Conservation (phyloP, 2,888 invertebrate species). For the Himalopsyche japonica region DNA sequence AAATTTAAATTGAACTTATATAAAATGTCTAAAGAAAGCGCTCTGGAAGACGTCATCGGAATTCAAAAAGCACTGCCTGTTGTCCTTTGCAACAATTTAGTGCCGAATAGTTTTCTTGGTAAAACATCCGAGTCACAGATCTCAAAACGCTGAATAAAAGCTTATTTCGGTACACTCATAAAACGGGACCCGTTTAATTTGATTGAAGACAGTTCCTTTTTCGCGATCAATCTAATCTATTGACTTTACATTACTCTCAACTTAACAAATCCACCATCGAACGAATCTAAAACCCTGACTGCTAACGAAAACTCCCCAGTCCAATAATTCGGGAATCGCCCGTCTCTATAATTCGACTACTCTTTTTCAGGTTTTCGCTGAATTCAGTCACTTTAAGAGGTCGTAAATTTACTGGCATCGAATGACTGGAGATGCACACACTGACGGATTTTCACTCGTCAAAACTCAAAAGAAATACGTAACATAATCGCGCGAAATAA, state of each 20-base stretch:
- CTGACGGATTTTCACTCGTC: not conserved
- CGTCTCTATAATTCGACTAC: not conserved
- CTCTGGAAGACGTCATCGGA: too few species aligned
- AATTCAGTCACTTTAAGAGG: not conserved
- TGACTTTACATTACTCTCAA: not conserved
- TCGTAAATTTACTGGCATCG: not conserved
- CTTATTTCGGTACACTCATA: not conserved
- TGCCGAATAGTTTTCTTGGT: not conserved
- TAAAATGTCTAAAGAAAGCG: too few species aligned
- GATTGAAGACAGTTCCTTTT: not conserved
- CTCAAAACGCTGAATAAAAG: not conserved
- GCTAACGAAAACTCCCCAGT: not conserved
- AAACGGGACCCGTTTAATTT: not conserved
- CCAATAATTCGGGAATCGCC: not conserved
- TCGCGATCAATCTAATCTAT: not conserved
- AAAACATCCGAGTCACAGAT: not conserved
- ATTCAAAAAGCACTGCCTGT: too few species aligned
- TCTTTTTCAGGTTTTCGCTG: not conserved
- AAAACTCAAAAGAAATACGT: too few species aligned
- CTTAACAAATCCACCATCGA: not conserved
- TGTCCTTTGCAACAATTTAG: too few species aligned
- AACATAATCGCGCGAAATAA: too few species aligned
- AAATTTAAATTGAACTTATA: too few species aligned
- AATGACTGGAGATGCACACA: not conserved
- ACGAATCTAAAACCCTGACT: not conserved